Evolutionary conservation across 2,797 vertebrate species (phyloP).

Genomic region (Dryobates pubescens): DNA sequence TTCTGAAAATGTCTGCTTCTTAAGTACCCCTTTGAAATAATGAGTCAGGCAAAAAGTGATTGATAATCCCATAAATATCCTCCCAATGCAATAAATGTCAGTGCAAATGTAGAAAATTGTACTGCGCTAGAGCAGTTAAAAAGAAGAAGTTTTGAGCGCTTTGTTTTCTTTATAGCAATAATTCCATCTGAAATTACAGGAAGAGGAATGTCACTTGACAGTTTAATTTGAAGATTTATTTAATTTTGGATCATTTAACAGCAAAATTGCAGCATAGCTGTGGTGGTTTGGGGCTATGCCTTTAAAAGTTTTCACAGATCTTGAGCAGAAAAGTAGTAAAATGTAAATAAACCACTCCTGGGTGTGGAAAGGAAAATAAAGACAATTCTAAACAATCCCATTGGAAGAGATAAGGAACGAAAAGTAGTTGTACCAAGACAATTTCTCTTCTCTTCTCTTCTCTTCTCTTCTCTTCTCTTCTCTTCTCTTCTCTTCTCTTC

Average conservation of each 20-base stretch:
- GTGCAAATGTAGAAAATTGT: not conserved
- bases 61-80: slow-evolving; percentile 7
- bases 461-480: too few species aligned
- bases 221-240: slow-evolving; percentile 46
- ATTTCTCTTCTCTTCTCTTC: too few species aligned
- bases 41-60: slow-evolving; percentile 28
- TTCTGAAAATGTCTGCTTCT: slow-evolving; percentile 17
- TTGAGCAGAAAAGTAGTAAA: too few species aligned
- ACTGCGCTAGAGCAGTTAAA: not conserved
- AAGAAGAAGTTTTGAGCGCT: not conserved
- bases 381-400: too few species aligned
- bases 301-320: too few species aligned
- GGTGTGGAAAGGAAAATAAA: too few species aligned
- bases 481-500: too few species aligned
- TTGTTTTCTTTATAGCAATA: slow-evolving; percentile 41
- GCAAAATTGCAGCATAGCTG: slow-evolving; percentile 32
- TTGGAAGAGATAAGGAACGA: too few species aligned
- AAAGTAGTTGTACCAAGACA: too few species aligned
- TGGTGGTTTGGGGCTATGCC: too few species aligned
- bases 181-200: slow-evolving; percentile 19
- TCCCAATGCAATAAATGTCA: not conserved
- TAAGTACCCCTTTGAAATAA: slow-evolving; percentile 34
- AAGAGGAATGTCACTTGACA: slow-evolving; percentile 49
- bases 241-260: slow-evolving; percentile 59
- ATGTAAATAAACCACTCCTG: too few species aligned